Base-by-base conservation (phyloP, 1,140 invertebrate genomes). In the Tetramorium simillimum region DNA sequence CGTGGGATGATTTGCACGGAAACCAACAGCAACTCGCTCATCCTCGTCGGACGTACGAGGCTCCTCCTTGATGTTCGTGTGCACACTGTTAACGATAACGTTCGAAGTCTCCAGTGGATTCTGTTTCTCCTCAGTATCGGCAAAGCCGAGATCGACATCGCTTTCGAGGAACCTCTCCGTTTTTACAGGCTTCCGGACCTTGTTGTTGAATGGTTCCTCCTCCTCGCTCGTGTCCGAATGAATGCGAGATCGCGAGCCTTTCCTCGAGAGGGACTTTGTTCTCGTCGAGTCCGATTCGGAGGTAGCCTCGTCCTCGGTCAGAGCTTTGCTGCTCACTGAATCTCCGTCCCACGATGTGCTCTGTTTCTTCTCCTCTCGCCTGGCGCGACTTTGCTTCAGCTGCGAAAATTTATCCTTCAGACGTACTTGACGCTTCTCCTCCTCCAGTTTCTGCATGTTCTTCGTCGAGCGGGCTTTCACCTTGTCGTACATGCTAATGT, bases 401-500 rank as follows among this genome's bases (percentile, higher is more conserved):
- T 98, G 97, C 91, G 97, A 97, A 92, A 99, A 98, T 94, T 98
- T 98, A 24, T 98, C 98, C 93, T 98, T 98, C 24, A 98, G 96
- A 94, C 93, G 90, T 9, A 94, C 94, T 94, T 98, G 97, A 6
- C 98, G 96, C 91, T 98, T 98, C 95, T 98, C 97, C 94, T 98
- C 98, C 92, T 98, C 98, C 90, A 98, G 96, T 93, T 98, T 98
- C 94, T 98, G 98, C 97, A 98, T 98, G 92, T 98, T 98, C 93
- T 98, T 98, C 78, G 97, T 99, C 37, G 98, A 99, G 60, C 99
- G 96, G 4, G 98, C 98, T 95, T 99, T 99, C 0, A 99, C 98
- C 95, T 99, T 99, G 93, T 99, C 99, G 94, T 99, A 99, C 99
- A 99, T 99, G 49, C 99, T 99, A 85, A 99, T 98, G 93, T 99